Conservation (phyloP, 2,797 vertebrate genomes). For the Gallinago nigripennis region DNA sequence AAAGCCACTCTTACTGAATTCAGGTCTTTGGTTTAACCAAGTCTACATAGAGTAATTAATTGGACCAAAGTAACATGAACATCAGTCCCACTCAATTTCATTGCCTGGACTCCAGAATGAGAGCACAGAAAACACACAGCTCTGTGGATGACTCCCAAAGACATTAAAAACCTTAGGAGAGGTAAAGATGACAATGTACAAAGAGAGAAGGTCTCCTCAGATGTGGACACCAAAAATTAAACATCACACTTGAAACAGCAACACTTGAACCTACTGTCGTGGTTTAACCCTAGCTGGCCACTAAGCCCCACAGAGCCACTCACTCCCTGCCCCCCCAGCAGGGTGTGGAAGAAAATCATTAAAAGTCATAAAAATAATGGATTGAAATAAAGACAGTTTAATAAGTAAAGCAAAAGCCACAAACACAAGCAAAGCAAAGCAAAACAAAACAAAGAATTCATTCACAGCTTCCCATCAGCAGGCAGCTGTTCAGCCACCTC, state of each 20-base stretch:
- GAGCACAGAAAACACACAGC: accelerated
- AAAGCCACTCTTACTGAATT: background rate
- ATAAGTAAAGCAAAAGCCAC: background rate
- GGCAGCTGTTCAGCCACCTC: background rate
- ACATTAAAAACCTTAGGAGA: background rate
- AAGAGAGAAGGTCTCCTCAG: background rate
- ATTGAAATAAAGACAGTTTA: background rate
- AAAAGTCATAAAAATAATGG: background rate
- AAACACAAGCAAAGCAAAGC: background rate
- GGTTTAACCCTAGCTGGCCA: background rate
- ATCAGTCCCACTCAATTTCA: background rate
- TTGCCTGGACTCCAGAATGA: background rate
- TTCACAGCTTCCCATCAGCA: background rate
- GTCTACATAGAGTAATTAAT: background rate
- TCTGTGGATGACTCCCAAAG: background rate
- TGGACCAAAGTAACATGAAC: background rate
- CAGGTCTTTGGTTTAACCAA: background rate
- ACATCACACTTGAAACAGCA: background rate
- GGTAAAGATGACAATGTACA: background rate
- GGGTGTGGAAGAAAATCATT: background rate
- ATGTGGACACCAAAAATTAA: background rate
- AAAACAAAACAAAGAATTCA: background rate
- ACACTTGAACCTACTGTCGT: background rate
- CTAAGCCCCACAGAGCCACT: background rate
- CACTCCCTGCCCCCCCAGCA: background rate